These are phyloP conservation scores for Ormyrus labotus DNA, from an alignment of 2,888 invertebrate genomes.

Conservation along the genomic window DNA sequence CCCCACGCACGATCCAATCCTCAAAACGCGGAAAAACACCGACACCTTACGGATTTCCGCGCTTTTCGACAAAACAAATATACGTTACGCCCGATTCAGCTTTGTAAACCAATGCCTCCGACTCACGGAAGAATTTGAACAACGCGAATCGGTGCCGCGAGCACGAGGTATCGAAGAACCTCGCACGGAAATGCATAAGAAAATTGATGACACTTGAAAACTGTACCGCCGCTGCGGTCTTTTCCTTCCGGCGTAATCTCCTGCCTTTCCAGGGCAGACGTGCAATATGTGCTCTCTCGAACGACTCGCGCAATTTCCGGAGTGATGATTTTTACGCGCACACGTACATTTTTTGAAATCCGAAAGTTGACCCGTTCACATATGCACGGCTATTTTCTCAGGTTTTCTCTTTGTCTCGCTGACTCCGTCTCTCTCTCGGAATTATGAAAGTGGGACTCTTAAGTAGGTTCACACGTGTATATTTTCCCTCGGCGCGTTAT, in stretches of 20 bases:
- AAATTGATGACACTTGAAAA: slow-evolving; percentile 39
- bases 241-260: slow-evolving; percentile 1
- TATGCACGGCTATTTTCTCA: slow-evolving; percentile 47
- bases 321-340: background rate
- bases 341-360: slow-evolving; percentile 16
- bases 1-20: background rate
- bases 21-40: too few relatives aligned
- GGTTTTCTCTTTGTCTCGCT: slow-evolving; percentile 27
- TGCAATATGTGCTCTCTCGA: background rate
- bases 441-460: slow-evolving; percentile 52
- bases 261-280: slow-evolving; percentile 36
- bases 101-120: too few relatives aligned
- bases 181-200: slow-evolving; percentile 14
- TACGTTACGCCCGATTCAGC: too few relatives aligned
- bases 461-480: slow-evolving; percentile 40
- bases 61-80: too few relatives aligned
- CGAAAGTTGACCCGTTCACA: slow-evolving; percentile 44
- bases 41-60: too few relatives aligned
- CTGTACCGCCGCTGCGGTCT: background rate
- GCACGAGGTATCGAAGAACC: slow-evolving; percentile 14
- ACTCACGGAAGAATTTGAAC: too few relatives aligned
- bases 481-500: background rate
- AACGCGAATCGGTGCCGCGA: too few relatives aligned
- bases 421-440: slow-evolving; percentile 14
- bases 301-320: background rate